phyloP scores from a whole-genome alignment of 2,888 invertebrate genomes.

The Microchrysa polita region DNA sequence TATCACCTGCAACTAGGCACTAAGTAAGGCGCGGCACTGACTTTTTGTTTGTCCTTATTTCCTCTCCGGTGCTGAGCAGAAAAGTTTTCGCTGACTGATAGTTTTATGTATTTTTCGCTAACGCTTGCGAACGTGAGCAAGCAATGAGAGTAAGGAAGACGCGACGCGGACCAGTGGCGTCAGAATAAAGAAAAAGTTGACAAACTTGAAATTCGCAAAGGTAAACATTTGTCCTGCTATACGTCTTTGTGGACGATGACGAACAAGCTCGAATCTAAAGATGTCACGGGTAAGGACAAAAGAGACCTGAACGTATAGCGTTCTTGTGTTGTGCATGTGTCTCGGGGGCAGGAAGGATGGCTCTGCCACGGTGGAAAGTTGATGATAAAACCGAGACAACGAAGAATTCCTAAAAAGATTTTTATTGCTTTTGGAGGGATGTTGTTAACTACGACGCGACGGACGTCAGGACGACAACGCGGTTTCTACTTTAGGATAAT shows the following conservation, averaged over 20 bases:
- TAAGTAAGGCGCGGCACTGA: too few relatives aligned
- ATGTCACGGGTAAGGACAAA: neutral
- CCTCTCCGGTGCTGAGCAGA: too few relatives aligned
- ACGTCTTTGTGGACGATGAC: constrained; percentile 2
- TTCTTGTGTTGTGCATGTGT: too few relatives aligned
- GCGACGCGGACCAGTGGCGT: constrained; percentile 1
- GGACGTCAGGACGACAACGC: neutral
- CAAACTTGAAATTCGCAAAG: constrained; percentile 31
- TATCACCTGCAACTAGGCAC: constrained; percentile 20
- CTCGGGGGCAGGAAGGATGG: too few relatives aligned
- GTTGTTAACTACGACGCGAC: neutral
- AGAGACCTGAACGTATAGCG: neutral
- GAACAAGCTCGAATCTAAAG: neutral
- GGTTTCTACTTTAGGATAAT: neutral
- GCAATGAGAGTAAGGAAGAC: too few relatives aligned
- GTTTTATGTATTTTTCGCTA: constrained; percentile 9
- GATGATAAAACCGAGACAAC: constrained; percentile 14
- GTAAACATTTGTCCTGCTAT: constrained; percentile 33
- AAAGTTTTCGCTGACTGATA: constrained; percentile 10
- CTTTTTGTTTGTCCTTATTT: neutral
- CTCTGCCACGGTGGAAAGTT: constrained; percentile 10
- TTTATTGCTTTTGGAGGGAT: constrained; percentile 17
- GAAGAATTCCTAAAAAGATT: constrained; percentile 13
- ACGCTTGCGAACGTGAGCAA: neutral
- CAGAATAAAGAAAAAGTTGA: constrained; percentile 26